These are phyloP conservation scores for Lagorchestes hirsutus DNA, from an alignment of 2,797 vertebrate species.

Conservation along the genomic window DNA sequence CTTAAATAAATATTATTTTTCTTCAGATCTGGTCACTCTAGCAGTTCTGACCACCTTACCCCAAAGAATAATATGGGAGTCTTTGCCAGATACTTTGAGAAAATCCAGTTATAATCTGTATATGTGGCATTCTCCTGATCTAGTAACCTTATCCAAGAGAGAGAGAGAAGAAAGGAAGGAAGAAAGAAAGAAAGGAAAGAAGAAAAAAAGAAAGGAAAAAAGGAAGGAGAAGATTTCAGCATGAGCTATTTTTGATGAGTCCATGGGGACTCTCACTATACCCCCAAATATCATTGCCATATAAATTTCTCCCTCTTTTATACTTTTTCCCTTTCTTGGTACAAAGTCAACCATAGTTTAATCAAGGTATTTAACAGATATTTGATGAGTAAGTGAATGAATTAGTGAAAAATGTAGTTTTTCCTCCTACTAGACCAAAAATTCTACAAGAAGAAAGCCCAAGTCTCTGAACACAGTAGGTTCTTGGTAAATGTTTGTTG, in stretches of 20 bases:
- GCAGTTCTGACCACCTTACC: background rate
- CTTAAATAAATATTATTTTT: background rate
- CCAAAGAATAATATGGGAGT: background rate
- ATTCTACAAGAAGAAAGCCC: background rate
- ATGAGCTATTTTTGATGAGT: background rate
- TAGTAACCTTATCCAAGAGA: background rate
- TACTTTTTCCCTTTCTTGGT: background rate
- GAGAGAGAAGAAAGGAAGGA: background rate
- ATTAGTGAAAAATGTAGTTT: background rate
- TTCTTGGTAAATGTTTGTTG: background rate
- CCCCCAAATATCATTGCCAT: background rate
- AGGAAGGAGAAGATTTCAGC: background rate
- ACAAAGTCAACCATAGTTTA: background rate
- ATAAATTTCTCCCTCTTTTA: background rate
- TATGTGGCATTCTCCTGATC: background rate
- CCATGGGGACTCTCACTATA: background rate
- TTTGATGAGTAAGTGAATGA: background rate
- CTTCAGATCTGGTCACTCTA: background rate
- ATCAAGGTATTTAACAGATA: background rate
- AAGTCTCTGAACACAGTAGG: background rate
- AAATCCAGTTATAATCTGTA: background rate
- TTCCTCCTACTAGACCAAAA: fast-evolving
- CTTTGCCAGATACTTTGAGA: background rate
- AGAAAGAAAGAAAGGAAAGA: too few relatives aligned
- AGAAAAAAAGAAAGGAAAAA: too few relatives aligned